phyloP scores from a whole-genome alignment of 2,888 invertebrate species.

The Drosophila trichaetosa region DNA sequence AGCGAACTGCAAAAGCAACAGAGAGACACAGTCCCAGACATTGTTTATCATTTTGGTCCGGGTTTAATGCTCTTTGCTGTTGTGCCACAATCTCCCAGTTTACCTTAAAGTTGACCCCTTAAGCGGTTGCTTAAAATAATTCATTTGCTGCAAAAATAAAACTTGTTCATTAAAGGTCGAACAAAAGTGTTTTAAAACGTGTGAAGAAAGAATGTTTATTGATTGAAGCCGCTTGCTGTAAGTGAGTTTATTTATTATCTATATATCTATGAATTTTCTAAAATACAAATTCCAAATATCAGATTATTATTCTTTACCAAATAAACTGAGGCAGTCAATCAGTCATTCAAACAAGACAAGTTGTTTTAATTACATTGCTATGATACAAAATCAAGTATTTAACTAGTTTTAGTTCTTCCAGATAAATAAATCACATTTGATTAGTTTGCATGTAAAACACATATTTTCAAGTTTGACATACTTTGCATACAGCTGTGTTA shows the following conservation, averaged over 20 bases:
- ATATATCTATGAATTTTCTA: not conserved
- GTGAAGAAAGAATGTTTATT: not conserved
- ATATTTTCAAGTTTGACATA: constrained; percentile 12
- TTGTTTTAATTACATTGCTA: not conserved
- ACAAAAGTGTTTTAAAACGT: not conserved
- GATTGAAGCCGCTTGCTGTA: not conserved
- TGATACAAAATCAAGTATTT: not conserved
- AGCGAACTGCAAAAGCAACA: constrained; percentile 18
- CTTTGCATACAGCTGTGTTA: not conserved
- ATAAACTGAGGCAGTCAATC: not conserved
- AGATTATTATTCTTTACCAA: not conserved
- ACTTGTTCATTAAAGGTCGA: constrained; percentile 25
- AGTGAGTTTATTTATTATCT: not conserved
- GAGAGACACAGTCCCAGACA: constrained; percentile 54
- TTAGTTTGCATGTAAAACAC: constrained; percentile 8
- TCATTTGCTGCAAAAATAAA: constrained; percentile 7
- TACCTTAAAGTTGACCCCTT: constrained; percentile 37
- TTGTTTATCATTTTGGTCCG: constrained; percentile 57
- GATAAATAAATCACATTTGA: constrained; percentile 6
- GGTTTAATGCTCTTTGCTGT: constrained; percentile 41
- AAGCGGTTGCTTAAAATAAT: constrained; percentile 15
- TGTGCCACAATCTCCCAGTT: constrained; percentile 30
- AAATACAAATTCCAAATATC: no score
- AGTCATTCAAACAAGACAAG: not conserved
- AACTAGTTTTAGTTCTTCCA: not conserved